Percentiles rank a stretch among this genome's conserved stretches.
phyloP scores from a whole-genome alignment of 2,888 invertebrate species.

The Buathra laborator region DNA sequence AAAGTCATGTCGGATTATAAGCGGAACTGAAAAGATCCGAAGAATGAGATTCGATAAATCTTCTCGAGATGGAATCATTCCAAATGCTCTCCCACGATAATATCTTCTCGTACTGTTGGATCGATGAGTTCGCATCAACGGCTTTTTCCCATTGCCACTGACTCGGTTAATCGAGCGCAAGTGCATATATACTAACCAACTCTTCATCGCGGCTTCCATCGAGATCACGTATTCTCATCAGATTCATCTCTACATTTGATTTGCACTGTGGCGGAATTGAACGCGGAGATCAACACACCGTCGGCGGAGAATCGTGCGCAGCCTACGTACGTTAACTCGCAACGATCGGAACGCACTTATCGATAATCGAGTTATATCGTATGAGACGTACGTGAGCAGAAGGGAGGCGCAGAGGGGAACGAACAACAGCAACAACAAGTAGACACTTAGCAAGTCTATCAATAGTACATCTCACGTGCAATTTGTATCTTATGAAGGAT shows the following conservation, averaged over 20 bases:
- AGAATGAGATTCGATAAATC: background rate
- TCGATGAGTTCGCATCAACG: background rate
- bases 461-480: conserved; percentile 46
- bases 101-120: background rate
- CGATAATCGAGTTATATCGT: conserved; percentile 63
- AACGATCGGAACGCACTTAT: conserved; percentile 58
- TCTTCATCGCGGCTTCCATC: conserved; percentile 13
- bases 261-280: conserved; percentile 35
- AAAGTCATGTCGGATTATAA: background rate
- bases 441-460: conserved; percentile 44
- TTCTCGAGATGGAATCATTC: conserved; percentile 7
- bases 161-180: conserved; percentile 24
- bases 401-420: background rate
- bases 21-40: background rate
- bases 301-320: conserved; percentile 6
- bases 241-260: conserved; percentile 23
- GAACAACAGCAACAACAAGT: conserved; percentile 24
- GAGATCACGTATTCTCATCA: conserved; percentile 37
- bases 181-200: conserved; percentile 1
- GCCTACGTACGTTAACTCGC: conserved; percentile 19
- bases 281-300: conserved; percentile 28
- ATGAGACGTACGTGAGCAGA: conserved; percentile 19
- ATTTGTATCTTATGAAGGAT: conserved; percentile 49
- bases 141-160: conserved; percentile 4
- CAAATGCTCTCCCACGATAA: conserved; percentile 21